phyloP scores from a whole-genome alignment of 1,140 invertebrate species.

The Metopolophium dirhodum region DNA sequence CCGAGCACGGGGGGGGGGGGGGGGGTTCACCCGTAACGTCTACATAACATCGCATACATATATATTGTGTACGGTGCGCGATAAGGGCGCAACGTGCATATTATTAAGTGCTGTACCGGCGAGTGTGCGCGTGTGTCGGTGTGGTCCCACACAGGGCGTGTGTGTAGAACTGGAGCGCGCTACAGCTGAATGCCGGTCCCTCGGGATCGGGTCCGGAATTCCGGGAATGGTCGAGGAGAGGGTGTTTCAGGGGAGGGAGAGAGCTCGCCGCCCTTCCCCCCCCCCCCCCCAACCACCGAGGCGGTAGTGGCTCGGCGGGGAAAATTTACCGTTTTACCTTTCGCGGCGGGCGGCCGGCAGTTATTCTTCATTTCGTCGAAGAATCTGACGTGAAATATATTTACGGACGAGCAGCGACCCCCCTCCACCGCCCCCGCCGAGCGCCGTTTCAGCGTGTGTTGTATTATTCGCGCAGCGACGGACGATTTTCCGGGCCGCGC shows the following conservation, averaged over 20 bases:
- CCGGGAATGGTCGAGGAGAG: neutral
- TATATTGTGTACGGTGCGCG: neutral
- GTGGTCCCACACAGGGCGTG: neutral
- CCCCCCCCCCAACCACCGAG: too few relatives aligned
- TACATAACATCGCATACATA: neutral
- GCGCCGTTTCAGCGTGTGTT: neutral
- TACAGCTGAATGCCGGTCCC: constrained; percentile 25
- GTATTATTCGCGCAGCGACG: neutral
- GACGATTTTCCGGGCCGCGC: neutral
- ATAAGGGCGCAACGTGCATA: neutral
- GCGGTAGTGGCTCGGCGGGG: neutral
- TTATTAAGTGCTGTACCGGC: neutral
- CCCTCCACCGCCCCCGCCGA: too few relatives aligned
- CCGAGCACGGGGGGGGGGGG: neutral
- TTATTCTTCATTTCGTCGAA: constrained; percentile 52
- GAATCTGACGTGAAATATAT: neutral
- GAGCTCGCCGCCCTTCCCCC: too few relatives aligned
- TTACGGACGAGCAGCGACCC: constrained; percentile 8
- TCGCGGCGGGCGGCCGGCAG: constrained; percentile 26
- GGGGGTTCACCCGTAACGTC: neutral
- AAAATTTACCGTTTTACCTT: constrained; percentile 47
- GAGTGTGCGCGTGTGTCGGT: neutral
- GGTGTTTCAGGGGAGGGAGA: neutral
- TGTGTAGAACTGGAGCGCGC: neutral
- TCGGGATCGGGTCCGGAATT: constrained; percentile 25